Evolutionary conservation across 1,140 invertebrate genomes (phyloP).

Genomic region (Streblospio benedicti): DNA sequence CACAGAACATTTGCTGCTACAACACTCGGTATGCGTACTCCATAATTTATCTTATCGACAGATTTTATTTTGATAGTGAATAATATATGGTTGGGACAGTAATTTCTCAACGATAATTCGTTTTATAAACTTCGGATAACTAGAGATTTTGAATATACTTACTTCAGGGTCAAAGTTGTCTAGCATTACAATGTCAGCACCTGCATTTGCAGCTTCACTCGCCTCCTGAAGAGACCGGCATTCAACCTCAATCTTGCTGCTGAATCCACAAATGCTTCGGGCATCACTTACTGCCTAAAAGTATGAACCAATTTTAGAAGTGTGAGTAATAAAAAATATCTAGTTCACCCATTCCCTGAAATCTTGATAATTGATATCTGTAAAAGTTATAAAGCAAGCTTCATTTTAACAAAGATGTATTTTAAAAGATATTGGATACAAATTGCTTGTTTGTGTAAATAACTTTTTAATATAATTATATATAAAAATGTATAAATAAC

Average conservation of each 20-base stretch:
- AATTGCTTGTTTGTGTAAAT: too few relatives aligned
- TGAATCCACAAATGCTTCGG: constrained; percentile 41
- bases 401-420: too few relatives aligned
- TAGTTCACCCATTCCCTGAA: too few relatives aligned
- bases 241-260: constrained; percentile 50
- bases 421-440: too few relatives aligned
- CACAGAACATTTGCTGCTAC: neutral
- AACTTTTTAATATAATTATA: too few relatives aligned
- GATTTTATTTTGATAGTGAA: neutral
- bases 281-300: constrained; percentile 45
- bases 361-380: too few relatives aligned
- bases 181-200: constrained; percentile 49
- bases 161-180: constrained; percentile 48
- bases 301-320: constrained; percentile 9
- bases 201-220: constrained; percentile 40
- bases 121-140: neutral
- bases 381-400: too few relatives aligned
- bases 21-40: neutral
- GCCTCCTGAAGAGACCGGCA: constrained; percentile 46
- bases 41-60: neutral
- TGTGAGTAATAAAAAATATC: too few relatives aligned
- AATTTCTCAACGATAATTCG: neutral
- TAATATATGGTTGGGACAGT: neutral
- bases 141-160: neutral
- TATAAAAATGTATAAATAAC: too few relatives aligned